Evolutionary conservation across 1,140 invertebrate genomes (phyloP).

Genomic region (Rhyacophila brunnea): DNA sequence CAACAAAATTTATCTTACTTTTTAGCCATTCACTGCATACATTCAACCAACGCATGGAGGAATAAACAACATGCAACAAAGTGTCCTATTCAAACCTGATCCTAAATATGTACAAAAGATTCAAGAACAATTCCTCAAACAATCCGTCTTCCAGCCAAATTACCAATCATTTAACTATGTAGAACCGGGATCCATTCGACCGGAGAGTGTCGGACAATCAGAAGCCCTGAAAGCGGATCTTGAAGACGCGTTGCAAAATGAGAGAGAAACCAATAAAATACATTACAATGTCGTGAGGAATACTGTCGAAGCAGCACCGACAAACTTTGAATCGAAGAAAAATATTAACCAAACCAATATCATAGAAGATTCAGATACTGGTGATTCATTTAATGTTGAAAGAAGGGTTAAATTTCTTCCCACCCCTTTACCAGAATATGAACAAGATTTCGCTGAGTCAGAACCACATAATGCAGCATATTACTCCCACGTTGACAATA

Average conservation of each 20-base stretch:
- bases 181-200: conserved; percentile 40
- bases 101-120: conserved; percentile 46
- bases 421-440: not conserved
- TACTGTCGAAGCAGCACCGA: conserved; percentile 30
- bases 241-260: conserved; percentile 8
- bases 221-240: conserved; percentile 35
- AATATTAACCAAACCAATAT: conserved; percentile 12
- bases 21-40: conserved; percentile 40
- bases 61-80: conserved; percentile 36
- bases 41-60: conserved; percentile 33
- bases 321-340: not conserved
- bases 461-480: conserved; percentile 5
- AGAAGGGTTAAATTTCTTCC: conserved; percentile 13
- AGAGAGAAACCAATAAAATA: conserved; percentile 33
- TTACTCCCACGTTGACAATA: conserved; percentile 20
- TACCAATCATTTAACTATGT: conserved; percentile 57
- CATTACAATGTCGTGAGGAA: conserved; percentile 41
- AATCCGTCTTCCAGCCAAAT: conserved; percentile 46
- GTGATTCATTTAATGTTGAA: conserved; percentile 22
- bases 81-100: conserved; percentile 42
- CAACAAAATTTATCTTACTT: too few species aligned
- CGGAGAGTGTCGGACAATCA: conserved; percentile 15
- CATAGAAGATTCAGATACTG: conserved; percentile 32
- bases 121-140: conserved; percentile 44
- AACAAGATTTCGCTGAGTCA: conserved; percentile 11